Base-by-base conservation (phyloP, 2,797 vertebrate species). In the Thalassophryne amazonica region DNA sequence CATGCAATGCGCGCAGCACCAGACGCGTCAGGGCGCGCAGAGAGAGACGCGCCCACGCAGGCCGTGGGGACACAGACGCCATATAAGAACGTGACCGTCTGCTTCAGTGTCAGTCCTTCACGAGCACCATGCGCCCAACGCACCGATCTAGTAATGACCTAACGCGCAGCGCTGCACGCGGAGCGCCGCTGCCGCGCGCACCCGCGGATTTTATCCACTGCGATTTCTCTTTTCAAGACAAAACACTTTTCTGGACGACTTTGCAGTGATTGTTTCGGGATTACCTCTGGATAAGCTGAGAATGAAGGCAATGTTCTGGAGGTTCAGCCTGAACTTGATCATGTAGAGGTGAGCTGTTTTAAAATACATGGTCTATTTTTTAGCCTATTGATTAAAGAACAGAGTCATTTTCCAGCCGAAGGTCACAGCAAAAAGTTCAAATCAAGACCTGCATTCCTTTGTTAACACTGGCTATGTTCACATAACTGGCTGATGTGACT, bases 41-140 rank as follows among this genome's bases (percentile, higher is more conserved):
- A 34, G 42, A 54, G 58, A 60, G 60, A 71, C 80, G 66, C 75
- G 68, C 81, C 41, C 69, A 29, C 53, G 13, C n/a, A 16, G 10
- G 3, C 49, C 3, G 40, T 32, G 38, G 45, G 35, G 22, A 3
- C 20, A 17, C 8, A 15, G 9, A 45, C 51, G 13, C 27, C 23
- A 38, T 78, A 80, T 80, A 78, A 78, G 78, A 57, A 33, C 24
- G 2, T 3, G 12, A 22, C 13, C 28, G 21, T 0, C 58, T 11
- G 2, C 31, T 24, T 38, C 3, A 34, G 40, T 10, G 16, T 47
- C 63, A 63, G 68, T 31, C 16, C 13, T 28, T 8, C 10, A 36
- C 6, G 9, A 17, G n/a, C n/a, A 32, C 22, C 58, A 20, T 57
- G 70, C 48, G 13, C 5, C 21, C 22, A 19, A 7, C 15, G 22